Evolutionary conservation across 2,888 invertebrate genomes (phyloP), one percentile per base, ranked within the genome.

Genomic region (Bhutanitis thaidina): DNA sequence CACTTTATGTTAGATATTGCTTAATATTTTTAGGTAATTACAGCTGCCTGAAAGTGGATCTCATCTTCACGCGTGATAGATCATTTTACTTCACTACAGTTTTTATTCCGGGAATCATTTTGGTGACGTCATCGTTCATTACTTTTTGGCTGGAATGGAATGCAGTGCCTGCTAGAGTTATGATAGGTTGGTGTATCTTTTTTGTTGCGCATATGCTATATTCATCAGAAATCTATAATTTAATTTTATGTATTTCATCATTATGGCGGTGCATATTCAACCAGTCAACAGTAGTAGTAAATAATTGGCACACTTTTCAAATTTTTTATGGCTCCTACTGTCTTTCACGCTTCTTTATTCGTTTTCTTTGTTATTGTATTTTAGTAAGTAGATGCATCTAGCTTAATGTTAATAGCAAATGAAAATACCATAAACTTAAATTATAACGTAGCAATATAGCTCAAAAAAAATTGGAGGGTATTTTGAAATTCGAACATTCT

Each of bases 121-220:
- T 97, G 91, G 97, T 97, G 85, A 97, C 97, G 69, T 97, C 97
- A 89, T 97, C 97, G 75, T 97, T 97, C 93, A 97, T 97, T 90
- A 97, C 97, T 77, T 97, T 97, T 92, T 97, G 97, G 97, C 93
- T 97, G 90, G 97, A 97, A 91, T 97, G 97, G 97, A 97, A 97
- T 90, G 97, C 97, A 70, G 97, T 97, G 77, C 97, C 97, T 80
- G 97, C 97, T 81, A 93, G 97, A 90, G 97, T 97, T 77, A 97
- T 97, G 97, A 97, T 97, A 91, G 96, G 96, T 96, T 91, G 91
- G 94, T 91, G 73, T 74, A 65, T 67, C 62, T 65, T 74, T 74
- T 20, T 66, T 62, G 66, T 70, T 71, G 68, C 64, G 37, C 43
- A 27, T 64, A 27, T 8, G 8, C 8, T 27, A 27, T 8, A 7